Evolutionary conservation across 2,888 invertebrate genomes (phyloP).

Genomic region (Callimorpha dominula): DNA sequence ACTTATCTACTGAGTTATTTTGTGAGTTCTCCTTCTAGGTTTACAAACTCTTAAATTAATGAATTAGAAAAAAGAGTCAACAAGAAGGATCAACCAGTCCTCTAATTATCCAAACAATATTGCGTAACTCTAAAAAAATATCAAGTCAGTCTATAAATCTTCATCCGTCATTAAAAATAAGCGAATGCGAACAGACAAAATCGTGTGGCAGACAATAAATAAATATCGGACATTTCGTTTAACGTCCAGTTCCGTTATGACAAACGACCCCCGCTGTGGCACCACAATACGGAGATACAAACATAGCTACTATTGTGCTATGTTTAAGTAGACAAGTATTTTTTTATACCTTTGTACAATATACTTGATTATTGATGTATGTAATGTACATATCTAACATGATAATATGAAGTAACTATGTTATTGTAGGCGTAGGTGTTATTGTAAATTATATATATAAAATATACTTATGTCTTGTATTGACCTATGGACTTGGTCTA

Average conservation of each 20-base stretch:
- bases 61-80: too few relatives aligned
- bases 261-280: conserved; percentile 27
- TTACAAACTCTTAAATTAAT: too few relatives aligned
- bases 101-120: conserved; percentile 10
- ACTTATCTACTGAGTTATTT: too few relatives aligned
- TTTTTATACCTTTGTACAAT: too few relatives aligned
- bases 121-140: conserved; percentile 4
- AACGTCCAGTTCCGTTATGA: conserved; percentile 36
- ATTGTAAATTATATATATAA: too few relatives aligned
- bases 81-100: neutral
- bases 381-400: too few relatives aligned
- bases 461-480: too few relatives aligned
- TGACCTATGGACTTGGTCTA: too few relatives aligned
- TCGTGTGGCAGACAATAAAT: conserved; percentile 43
- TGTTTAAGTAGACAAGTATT: neutral
- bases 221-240: conserved; percentile 46
- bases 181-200: conserved; percentile 18
- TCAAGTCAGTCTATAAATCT: conserved; percentile 24
- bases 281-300: neutral
- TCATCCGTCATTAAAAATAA: conserved; percentile 13
- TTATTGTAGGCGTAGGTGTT: too few relatives aligned
- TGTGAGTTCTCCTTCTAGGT: too few relatives aligned
- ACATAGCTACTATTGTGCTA: neutral
- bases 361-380: too few relatives aligned
- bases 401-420: too few relatives aligned